Evolutionary conservation across 1,140 invertebrate genomes (phyloP), one percentile per base, ranked within the genome.

Genomic region (Melitaea cinxia): DNA sequence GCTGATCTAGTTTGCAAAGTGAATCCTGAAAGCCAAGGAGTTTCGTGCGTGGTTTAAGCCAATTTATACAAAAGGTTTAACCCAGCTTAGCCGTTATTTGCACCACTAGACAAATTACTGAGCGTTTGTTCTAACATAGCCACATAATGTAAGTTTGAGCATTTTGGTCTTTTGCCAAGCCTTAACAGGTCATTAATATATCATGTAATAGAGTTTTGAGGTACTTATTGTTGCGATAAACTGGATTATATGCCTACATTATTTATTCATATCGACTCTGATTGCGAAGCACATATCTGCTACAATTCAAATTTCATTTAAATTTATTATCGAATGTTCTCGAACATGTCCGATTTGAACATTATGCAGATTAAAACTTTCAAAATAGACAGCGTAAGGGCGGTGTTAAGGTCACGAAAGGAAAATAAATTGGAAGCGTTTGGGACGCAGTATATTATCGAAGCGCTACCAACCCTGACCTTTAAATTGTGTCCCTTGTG

Each of bases 131-230:
- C 14, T 15, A 15, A 42, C 6, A 42, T 42, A 42, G 17, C 17
- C 37, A 42, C 37, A 24, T 55, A n/a, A n/a, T 55, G 35, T 37
- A 15, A 55, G 12, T 23, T 21, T 35, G 52, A 37, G 30, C n/a
- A 14, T 55, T 35, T 55, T 55, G 33, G 19, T n/a, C 0, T 24
- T 39, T 55, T 55, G 33, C 53, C 53, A 55, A 39, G 4, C 39
- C 19, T 55, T 55, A 24, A 23, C 37, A 42, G 37, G 37, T 42
- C 37, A 42, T 15, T 42, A 17, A 15, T 42, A 42, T 42, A 42
- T 42, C 37, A 42, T 42, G 15, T 42, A 17, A 42, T 42, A 3
- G 15, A 7, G 14, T 42, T 42, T 15, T 17, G 37, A 1, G 15
- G 15, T 42, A 42, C 37, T 42, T 17, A 42, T 19, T 42, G 37